Conservation (phyloP, 2,888 invertebrate genomes). For the Blera fallax region DNA sequence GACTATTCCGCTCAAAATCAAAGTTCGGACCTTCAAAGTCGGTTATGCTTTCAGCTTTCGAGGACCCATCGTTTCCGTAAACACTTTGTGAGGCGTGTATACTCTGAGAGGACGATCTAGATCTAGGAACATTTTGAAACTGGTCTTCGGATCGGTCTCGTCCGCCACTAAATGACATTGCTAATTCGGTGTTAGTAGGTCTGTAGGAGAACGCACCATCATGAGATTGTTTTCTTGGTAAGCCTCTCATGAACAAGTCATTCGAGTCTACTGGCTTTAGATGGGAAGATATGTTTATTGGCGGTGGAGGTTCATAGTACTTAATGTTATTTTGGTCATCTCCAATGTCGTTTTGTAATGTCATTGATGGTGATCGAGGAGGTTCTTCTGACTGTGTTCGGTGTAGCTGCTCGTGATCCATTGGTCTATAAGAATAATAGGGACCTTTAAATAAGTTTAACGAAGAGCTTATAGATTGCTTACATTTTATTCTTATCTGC, state of each 20-base stretch:
- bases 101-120: constrained; percentile 60
- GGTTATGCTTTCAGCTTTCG: constrained; percentile 42
- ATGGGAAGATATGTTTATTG: constrained; percentile 75
- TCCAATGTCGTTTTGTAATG: constrained; percentile 72
- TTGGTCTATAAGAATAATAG: constrained; percentile 66
- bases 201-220: constrained; percentile 74
- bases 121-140: constrained; percentile 49
- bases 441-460: background rate
- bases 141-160: constrained; percentile 54
- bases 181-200: constrained; percentile 75
- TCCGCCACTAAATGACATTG: constrained; percentile 37
- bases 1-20: constrained; percentile 81
- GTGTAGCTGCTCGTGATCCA: constrained; percentile 89
- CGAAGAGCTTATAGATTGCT: background rate
- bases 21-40: constrained; percentile 71
- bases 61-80: constrained; percentile 37
- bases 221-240: constrained; percentile 74
- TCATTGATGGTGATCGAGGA: constrained; percentile 84
- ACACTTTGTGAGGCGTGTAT: constrained; percentile 71
- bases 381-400: constrained; percentile 94
- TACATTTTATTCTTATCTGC: constrained; percentile 60
- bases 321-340: constrained; percentile 77
- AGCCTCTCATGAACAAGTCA: constrained; percentile 48
- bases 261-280: constrained; percentile 56
- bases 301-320: constrained; percentile 80